phyloP scores from a whole-genome alignment of 1,140 invertebrate genomes.

The Rhagoletis pomonella region DNA sequence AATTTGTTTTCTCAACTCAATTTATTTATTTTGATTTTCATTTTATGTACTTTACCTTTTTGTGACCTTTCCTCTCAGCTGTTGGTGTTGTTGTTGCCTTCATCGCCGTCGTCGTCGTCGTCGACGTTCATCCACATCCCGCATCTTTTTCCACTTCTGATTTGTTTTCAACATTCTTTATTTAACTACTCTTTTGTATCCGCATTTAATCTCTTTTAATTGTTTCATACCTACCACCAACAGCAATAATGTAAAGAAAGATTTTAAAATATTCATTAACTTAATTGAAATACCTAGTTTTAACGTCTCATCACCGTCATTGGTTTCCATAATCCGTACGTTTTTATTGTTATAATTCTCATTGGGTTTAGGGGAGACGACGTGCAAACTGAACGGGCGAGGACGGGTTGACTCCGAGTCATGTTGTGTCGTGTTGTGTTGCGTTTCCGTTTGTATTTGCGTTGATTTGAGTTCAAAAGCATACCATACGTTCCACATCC shows the following conservation, averaged over 20 bases:
- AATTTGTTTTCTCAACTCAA: neutral
- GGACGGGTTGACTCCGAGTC: neutral
- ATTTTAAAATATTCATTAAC: constrained; percentile 45
- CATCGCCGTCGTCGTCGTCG: too few relatives aligned
- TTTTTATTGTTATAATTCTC: neutral
- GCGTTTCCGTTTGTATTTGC: neutral
- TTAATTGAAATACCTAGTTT: constrained; percentile 48
- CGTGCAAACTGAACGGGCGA: too few relatives aligned
- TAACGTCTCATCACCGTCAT: neutral
- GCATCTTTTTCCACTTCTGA: constrained; percentile 1
- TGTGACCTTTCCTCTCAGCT: neutral
- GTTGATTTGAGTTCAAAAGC: constrained; percentile 19
- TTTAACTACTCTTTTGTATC: constrained; percentile 35
- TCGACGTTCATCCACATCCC: neutral
- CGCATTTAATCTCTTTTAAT: constrained; percentile 49
- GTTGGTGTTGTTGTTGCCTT: too few relatives aligned
- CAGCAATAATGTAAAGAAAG: neutral
- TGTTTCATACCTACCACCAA: constrained; percentile 20
- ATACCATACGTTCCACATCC: neutral
- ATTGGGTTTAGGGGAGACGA: neutral
- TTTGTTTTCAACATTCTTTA: constrained; percentile 6
- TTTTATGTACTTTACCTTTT: constrained; percentile 8
- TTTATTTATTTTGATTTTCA: neutral
- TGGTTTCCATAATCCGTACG: neutral
- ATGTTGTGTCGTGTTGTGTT: too few relatives aligned